These are phyloP conservation scores for Bothrops jararaca DNA, from an alignment of 2,113 vertebrate genomes.

Conservation along the genomic window DNA sequence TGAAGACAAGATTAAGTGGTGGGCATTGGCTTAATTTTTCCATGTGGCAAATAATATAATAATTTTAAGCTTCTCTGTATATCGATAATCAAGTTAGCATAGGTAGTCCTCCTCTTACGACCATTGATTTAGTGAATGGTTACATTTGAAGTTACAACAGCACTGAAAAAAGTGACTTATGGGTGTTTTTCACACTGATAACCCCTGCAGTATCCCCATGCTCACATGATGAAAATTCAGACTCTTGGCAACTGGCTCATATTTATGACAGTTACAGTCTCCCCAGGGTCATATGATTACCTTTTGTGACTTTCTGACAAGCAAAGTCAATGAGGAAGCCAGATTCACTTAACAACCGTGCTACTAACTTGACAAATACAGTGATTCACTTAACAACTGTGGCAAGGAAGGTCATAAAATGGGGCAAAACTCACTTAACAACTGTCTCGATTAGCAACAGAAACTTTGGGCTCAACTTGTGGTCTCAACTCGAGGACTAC, in stretches of 20 bases:
- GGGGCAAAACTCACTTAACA: background rate
- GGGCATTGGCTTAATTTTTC: background rate
- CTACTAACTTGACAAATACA: background rate
- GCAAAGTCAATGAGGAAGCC: background rate
- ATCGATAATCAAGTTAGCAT: background rate
- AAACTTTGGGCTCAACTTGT: background rate
- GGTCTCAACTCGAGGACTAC: too few relatives aligned
- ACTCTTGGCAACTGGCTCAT: background rate
- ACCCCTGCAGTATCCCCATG: background rate
- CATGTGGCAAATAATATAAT: background rate
- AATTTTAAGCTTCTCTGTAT: background rate
- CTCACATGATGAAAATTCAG: background rate
- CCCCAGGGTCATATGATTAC: background rate
- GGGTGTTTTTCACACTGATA: background rate
- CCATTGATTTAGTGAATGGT: background rate
- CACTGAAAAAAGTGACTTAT: background rate
- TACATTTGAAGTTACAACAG: background rate
- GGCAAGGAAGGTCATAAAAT: background rate
- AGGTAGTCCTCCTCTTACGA: background rate
- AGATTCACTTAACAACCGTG: background rate
- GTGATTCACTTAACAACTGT: background rate
- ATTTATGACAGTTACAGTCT: background rate
- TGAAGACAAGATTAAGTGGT: background rate
- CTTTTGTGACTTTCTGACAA: background rate
- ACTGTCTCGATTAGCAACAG: background rate